Evolutionary conservation across 2,113 vertebrate species (phyloP), one percentile per base, ranked within the genome.

Genomic region (Scomber colias): DNA sequence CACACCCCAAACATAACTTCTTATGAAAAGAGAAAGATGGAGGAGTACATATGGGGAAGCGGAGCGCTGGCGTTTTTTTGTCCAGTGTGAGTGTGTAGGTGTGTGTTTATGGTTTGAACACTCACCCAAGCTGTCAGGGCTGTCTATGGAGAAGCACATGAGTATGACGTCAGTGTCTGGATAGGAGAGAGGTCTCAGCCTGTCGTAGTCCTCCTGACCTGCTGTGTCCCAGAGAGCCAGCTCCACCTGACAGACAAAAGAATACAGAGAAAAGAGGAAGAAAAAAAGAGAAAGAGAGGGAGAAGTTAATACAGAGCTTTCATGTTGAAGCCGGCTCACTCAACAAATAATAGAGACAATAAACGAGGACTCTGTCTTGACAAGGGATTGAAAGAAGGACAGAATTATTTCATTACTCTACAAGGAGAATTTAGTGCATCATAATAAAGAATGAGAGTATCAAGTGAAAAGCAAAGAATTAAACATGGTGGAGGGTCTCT

Each of bases 61-160:
- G 0, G 24, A 4, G 3, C 35, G 5, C 16, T n/a, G 3, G 16
- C 30, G 13, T 51, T 80, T 50, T 27, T 55, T n/a, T 6, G 40
- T 65, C 16, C 63, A 17, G 30, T 19, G 11, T 63, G 21, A 54
- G 50, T 44, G 24, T 51, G 35, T 68, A 65, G 15, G 49, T 46
- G 30, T 63, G 54, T 0, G 21, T 27, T 12, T n/a, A 45, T 40
- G 19, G 51, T 31, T 11, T 27, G 24, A 57, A 27, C 27, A 64
- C 95, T 93, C 92, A 99, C 98, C 98, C 44, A 99, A 95, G 92
- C 97, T 99, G 94, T 96, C 95, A 16, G 95, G 95, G 81, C 94
- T 95, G 92, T 96, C 95, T 82, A 96, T 94, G 63, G 95, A 96
- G 89, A 96, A 96, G 84, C 95, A 96, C 95, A 96, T 95, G 83